phyloP scores from a whole-genome alignment of 2,888 invertebrate species.

The Odontocerum albicorne region DNA sequence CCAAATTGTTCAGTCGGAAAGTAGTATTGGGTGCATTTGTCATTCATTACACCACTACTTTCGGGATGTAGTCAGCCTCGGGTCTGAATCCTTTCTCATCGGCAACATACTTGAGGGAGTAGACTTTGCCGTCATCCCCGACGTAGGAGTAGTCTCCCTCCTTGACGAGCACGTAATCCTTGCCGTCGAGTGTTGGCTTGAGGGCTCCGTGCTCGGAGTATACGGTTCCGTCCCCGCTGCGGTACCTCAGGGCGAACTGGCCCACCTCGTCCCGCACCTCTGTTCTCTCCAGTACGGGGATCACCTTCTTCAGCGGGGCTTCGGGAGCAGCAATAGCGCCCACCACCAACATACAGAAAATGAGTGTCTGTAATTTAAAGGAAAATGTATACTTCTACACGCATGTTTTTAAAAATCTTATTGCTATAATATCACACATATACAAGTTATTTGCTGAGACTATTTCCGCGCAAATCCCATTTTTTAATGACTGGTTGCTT shows the following conservation, averaged over 20 bases:
- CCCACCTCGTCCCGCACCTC: slow-evolving; percentile 30
- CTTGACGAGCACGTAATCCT: slow-evolving; percentile 32
- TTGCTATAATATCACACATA: too few species aligned
- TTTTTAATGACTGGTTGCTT: too few species aligned
- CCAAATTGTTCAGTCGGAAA: too few species aligned
- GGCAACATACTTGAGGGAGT: slow-evolving; percentile 33
- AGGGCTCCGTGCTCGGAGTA: slow-evolving; percentile 30
- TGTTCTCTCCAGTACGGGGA: slow-evolving; percentile 30
- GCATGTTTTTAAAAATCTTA: too few species aligned
- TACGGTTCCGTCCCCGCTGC: slow-evolving; percentile 30
- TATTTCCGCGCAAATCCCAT: too few species aligned
- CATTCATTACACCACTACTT: slow-evolving; percentile 30
- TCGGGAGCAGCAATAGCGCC: slow-evolving; percentile 6
- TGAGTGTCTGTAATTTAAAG: neutral
- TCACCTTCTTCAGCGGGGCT: slow-evolving; percentile 7
- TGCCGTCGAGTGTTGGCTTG: slow-evolving; percentile 31
- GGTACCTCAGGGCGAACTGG: slow-evolving; percentile 31
- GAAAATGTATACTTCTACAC: too few species aligned
- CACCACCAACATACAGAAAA: neutral
- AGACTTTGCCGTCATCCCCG: slow-evolving; percentile 25
- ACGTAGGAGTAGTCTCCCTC: slow-evolving; percentile 30
- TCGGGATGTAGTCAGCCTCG: slow-evolving; percentile 33
- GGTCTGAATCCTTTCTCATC: slow-evolving; percentile 32
- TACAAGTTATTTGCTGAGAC: too few species aligned
- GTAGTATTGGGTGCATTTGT: too few species aligned